phyloP scores from a whole-genome alignment of 2,888 invertebrate genomes.

The Crocallis elinguaria region DNA sequence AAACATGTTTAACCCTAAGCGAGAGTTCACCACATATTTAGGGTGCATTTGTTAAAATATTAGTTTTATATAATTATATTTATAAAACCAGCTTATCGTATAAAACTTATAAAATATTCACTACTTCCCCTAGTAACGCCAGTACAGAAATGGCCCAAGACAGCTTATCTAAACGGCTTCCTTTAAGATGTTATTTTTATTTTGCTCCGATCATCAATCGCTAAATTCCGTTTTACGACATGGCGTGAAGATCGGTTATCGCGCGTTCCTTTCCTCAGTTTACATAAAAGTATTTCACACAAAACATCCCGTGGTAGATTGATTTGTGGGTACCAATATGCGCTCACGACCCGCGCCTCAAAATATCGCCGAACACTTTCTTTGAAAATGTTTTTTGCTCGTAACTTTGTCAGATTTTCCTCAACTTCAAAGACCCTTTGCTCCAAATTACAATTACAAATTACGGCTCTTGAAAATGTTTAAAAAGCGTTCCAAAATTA shows the following conservation, averaged over 20 bases:
- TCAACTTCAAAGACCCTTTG: constrained; percentile 43
- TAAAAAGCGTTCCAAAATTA: constrained; percentile 41
- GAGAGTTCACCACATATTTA: no score
- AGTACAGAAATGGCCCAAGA: constrained; percentile 4
- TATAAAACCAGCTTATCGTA: no score
- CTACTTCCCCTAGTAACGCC: neutral
- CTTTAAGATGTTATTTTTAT: constrained; percentile 3
- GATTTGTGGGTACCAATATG: constrained; percentile 30
- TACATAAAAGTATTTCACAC: constrained; percentile 21
- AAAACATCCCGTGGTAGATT: constrained; percentile 22
- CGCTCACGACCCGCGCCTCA: constrained; percentile 20
- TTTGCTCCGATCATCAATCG: constrained; percentile 12
- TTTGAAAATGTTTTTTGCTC: constrained; percentile 38
- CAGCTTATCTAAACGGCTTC: constrained; percentile 5
- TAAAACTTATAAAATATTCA: neutral
- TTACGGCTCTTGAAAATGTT: constrained; percentile 40
- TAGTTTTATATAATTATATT: no score
- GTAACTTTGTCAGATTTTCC: constrained; percentile 41
- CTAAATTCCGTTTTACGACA: constrained; percentile 17
- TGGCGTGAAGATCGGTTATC: constrained; percentile 12
- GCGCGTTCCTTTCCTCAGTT: constrained; percentile 13
- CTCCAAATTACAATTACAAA: constrained; percentile 44
- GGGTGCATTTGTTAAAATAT: no score
- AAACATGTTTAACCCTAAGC: no score
- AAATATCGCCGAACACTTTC: constrained; percentile 36